These are phyloP conservation scores for Pollimyrus isidori DNA, from an alignment of 2,113 vertebrate genomes.

Conservation along the genomic window DNA sequence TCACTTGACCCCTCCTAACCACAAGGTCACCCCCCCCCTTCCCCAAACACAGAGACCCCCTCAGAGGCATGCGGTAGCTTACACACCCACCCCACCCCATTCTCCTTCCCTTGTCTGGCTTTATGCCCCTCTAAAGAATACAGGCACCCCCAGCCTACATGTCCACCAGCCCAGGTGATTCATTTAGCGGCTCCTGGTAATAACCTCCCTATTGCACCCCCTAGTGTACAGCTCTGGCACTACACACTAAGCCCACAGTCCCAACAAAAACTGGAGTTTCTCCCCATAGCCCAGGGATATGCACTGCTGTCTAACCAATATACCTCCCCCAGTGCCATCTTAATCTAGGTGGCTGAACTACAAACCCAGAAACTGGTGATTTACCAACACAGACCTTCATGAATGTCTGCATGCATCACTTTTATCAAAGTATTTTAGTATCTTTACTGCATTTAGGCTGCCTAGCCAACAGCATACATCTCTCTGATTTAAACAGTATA, in stretches of 20 bases:
- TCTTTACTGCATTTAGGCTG: not conserved
- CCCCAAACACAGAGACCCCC: slow-evolving; percentile 40
- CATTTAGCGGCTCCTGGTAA: not conserved
- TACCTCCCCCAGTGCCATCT: not conserved
- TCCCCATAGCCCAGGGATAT: not conserved
- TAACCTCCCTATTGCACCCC: not conserved
- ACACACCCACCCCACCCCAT: slow-evolving; percentile 9
- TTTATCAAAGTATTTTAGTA: not conserved
- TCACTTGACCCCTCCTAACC: slow-evolving; percentile 43
- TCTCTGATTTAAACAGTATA: not conserved
- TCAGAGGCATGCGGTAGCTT: slow-evolving; percentile 38
- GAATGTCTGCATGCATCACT: not conserved
- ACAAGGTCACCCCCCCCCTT: slow-evolving; percentile 36
- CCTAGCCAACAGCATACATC: not conserved
- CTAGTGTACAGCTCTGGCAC: not conserved
- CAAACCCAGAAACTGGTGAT: not conserved
- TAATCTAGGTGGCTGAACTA: not conserved
- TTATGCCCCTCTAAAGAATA: not conserved
- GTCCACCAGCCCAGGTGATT: not conserved
- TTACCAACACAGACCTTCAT: not conserved
- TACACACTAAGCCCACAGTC: not conserved
- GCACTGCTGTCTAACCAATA: not conserved
- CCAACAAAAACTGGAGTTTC: not conserved
- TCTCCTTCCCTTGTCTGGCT: not conserved
- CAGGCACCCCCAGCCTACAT: not conserved